phyloP scores from a whole-genome alignment of 2,113 vertebrate genomes.

The Rynchops niger region DNA sequence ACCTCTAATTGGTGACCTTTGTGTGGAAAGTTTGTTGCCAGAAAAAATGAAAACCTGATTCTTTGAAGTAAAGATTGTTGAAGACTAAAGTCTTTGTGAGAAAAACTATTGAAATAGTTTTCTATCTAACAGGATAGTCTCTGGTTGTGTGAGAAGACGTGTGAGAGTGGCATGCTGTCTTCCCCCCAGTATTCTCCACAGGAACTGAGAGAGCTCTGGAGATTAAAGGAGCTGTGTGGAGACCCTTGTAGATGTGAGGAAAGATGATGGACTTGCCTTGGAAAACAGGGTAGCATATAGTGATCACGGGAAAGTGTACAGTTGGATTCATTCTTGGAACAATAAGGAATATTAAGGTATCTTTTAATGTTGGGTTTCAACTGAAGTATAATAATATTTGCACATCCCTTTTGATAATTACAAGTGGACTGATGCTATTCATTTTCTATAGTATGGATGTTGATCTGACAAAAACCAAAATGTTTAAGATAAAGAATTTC shows the following conservation, averaged over 20 bases:
- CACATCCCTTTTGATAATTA: constrained; percentile 66
- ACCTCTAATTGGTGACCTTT: background rate
- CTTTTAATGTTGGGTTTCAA: constrained; percentile 19
- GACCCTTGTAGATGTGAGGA: constrained; percentile 88
- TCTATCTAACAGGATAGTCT: constrained; percentile 81
- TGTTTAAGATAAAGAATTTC: background rate
- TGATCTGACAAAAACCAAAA: constrained; percentile 57
- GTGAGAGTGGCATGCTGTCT: constrained; percentile 90
- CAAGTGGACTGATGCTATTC: background rate
- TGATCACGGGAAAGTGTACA: background rate
- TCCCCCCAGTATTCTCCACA: constrained; percentile 90
- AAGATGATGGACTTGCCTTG: constrained; percentile 10
- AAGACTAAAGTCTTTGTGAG: background rate
- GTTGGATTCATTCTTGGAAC: background rate
- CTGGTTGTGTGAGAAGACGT: constrained; percentile 95
- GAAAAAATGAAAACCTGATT: background rate
- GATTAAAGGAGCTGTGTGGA: constrained; percentile 81
- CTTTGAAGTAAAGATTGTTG: background rate
- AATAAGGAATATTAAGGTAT: background rate
- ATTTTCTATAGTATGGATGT: constrained; percentile 38
- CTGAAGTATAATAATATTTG: constrained; percentile 41
- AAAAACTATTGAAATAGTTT: background rate
- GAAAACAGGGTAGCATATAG: background rate
- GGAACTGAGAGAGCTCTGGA: constrained; percentile 87
- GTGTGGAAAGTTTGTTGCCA: background rate